Evolutionary conservation across 64 coral and sea anemone species (phyloP).

Genomic region (Dendronephthya gigantea): DNA sequence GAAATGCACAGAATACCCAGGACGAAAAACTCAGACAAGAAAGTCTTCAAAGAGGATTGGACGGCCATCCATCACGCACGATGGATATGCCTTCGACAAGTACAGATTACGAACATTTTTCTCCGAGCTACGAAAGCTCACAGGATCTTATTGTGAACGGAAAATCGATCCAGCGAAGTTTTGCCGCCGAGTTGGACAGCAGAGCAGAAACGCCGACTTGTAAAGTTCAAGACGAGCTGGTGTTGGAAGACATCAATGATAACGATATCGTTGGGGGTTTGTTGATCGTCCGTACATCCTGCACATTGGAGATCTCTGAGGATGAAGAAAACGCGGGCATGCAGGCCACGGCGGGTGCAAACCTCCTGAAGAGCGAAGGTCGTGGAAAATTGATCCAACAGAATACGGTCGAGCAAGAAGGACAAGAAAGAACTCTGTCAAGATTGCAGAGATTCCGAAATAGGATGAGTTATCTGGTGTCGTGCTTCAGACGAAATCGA

Average conservation of each 20-base stretch:
- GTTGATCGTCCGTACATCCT: neutral
- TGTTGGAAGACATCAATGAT: neutral
- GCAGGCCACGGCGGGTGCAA: too few species aligned
- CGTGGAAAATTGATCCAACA: too few species aligned
- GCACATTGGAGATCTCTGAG: neutral
- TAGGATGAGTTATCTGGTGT: neutral
- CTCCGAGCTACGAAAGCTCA: neutral
- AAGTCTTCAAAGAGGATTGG: neutral
- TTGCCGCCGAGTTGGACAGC: neutral
- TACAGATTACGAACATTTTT: neutral
- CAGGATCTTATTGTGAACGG: neutral
- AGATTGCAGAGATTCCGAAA: neutral
- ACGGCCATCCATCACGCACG: neutral
- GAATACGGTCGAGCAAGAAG: neutral
- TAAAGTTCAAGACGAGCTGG: neutral
- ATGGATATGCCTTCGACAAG: neutral
- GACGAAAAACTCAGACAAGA: neutral
- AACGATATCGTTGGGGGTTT: neutral
- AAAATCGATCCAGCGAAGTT: neutral
- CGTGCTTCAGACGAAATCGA: neutral
- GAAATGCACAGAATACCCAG: neutral
- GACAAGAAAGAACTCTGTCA: neutral
- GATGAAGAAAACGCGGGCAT: neutral
- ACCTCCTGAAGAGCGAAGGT: neutral
- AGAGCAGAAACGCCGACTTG: neutral